Conservation (phyloP, 2,888 invertebrate species). For the Drosophila neonasuta region DNA sequence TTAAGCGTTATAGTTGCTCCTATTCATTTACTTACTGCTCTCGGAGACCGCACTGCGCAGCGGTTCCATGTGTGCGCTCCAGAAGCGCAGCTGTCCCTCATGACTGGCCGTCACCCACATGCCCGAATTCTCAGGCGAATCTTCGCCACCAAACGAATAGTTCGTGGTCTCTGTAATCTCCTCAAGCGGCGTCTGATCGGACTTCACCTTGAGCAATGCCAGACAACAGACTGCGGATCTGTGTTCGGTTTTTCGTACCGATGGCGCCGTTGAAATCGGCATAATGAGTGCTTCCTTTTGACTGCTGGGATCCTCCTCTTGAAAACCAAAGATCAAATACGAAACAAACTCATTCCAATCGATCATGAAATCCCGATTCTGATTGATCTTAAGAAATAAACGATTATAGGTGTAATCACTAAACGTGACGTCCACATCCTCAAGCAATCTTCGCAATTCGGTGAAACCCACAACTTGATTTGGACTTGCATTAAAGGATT, state of each 20-base stretch:
- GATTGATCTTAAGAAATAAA: constrained; percentile 86
- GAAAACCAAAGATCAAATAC: constrained; percentile 88
- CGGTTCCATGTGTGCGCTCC: constrained; percentile 88
- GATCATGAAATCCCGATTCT: constrained; percentile 84
- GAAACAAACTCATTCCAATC: constrained; percentile 91
- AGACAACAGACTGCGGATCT: constrained; percentile 87
- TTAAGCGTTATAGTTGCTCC: neutral
- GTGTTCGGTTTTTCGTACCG: constrained; percentile 86
- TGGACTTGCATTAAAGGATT: constrained; percentile 55
- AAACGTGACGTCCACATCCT: constrained; percentile 67
- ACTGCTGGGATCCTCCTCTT: constrained; percentile 85
- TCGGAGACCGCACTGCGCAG: constrained; percentile 86
- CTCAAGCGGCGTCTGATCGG: constrained; percentile 61
- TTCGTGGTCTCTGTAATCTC: constrained; percentile 50
- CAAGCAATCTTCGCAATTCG: constrained; percentile 72
- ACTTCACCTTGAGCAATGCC: constrained; percentile 66
- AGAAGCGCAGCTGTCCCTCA: constrained; percentile 90
- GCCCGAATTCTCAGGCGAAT: constrained; percentile 84
- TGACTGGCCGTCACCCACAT: constrained; percentile 89
- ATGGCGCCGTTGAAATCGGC: constrained; percentile 85
- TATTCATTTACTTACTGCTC: constrained; percentile 83
- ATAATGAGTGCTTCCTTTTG: constrained; percentile 85
- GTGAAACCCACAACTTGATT: constrained; percentile 59
- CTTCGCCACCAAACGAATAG: constrained; percentile 59
- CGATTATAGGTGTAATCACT: constrained; percentile 85